A percentile compares a stretch with the other conserved stretches of the same genome.
Evolutionary conservation across 2,797 vertebrate species (phyloP).

Genomic region (Chiroxiphia lanceolata): DNA sequence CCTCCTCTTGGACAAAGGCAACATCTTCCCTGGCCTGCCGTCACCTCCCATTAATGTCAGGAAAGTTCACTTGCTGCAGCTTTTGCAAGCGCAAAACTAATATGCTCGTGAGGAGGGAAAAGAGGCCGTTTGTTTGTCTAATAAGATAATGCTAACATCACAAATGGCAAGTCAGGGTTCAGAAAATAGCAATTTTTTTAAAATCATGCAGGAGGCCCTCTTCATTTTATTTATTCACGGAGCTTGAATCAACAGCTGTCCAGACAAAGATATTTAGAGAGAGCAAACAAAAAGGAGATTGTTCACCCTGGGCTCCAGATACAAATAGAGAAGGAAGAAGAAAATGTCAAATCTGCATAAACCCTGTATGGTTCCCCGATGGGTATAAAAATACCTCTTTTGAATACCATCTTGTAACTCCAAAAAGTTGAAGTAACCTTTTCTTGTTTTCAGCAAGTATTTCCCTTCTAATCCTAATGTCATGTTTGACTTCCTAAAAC

Average conservation of each 20-base stretch:
- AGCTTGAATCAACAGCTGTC: conserved; percentile 4
- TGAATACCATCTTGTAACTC: neutral
- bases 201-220: neutral
- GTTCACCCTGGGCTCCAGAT: neutral
- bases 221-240: neutral
- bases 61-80: conserved; percentile 11
- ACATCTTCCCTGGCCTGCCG: neutral
- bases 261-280: conserved; percentile 26
- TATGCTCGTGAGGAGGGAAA: neutral
- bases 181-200: neutral
- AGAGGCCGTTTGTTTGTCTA: neutral
- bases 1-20: neutral
- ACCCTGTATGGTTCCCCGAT: neutral
- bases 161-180: neutral
- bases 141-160: neutral
- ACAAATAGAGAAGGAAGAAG: conserved; percentile 22
- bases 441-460: conserved; percentile 1
- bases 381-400: conserved; percentile 1
- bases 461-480: neutral
- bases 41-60: conserved; percentile 21
- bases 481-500: neutral
- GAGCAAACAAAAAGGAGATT: neutral
- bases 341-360: conserved; percentile 67
- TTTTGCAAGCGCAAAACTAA: neutral
- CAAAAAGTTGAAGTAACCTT: conserved; percentile 10